Percentiles rank a stretch among this genome's conserved stretches.
Evolutionary conservation across 2,888 invertebrate species (phyloP).

Genomic region (Lomographa bimaculata): DNA sequence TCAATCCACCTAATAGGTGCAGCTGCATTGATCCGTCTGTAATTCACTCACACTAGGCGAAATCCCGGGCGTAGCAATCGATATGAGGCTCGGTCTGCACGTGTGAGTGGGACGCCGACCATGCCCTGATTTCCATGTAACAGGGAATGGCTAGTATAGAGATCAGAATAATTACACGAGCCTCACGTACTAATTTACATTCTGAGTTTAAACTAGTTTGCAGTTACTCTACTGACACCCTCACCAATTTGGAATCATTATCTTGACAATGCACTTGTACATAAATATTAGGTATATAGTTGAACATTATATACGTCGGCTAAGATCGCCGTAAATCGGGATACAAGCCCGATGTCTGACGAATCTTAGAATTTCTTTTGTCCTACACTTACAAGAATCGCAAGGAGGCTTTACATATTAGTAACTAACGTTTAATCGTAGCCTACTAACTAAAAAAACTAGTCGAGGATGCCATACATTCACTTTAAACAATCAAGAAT

Average conservation of each 20-base stretch:
- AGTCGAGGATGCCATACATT: no score
- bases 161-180: constrained; percentile 15
- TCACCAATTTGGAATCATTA: not conserved
- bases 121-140: constrained; percentile 34
- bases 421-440: no score
- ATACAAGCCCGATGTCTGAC: no score
- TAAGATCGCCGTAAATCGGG: no score
- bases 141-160: constrained; percentile 19
- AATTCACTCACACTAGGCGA: constrained; percentile 18
- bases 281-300: no score
- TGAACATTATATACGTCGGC: no score
- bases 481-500: no score
- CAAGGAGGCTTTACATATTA: no score
- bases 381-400: no score
- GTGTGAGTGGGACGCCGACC: constrained; percentile 24
- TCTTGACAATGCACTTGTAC: no score
- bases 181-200: constrained; percentile 9
- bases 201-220: constrained; percentile 1
- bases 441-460: no score
- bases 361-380: no score
- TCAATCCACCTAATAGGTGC: constrained; percentile 32
- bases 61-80: constrained; percentile 27
- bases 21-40: constrained; percentile 37
- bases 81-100: constrained; percentile 22
- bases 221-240: not conserved